phyloP scores from a whole-genome alignment of 2,797 vertebrate genomes.

The Acanthurus leucopareius region DNA sequence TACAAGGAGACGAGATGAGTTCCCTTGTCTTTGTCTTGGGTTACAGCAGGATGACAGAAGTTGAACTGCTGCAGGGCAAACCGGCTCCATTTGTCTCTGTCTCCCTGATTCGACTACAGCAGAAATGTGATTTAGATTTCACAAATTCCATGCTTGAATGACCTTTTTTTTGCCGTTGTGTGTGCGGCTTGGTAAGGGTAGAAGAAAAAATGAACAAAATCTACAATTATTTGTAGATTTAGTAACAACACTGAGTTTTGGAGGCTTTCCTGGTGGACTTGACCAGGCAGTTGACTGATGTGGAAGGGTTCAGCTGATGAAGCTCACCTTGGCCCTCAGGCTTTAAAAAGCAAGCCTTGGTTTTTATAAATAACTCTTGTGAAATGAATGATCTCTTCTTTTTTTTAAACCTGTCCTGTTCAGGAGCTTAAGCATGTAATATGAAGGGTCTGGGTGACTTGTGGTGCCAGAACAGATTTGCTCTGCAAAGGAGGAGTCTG shows the following conservation, averaged over 20 bases:
- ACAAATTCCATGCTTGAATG: constrained; percentile 19
- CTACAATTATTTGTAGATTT: constrained; percentile 2
- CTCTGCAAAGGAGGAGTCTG: no score
- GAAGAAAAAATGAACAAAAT: background rate
- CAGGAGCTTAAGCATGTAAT: no score
- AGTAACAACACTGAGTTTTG: background rate
- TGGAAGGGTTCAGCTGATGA: background rate
- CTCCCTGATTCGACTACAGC: constrained; percentile 26
- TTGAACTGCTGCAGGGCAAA: constrained; percentile 57
- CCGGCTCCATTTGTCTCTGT: constrained; percentile 59
- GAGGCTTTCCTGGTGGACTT: background rate
- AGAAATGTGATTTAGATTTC: constrained; percentile 51
- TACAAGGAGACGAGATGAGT: constrained; percentile 64
- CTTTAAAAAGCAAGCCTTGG: background rate
- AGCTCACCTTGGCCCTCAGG: background rate
- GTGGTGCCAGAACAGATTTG: no score
- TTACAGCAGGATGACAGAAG: constrained; percentile 65
- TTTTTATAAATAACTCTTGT: background rate
- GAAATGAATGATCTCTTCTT: background rate
- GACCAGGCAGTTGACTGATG: background rate
- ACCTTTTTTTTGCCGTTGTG: background rate
- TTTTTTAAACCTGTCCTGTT: no score
- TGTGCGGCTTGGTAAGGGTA: background rate
- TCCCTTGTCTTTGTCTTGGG: constrained; percentile 67
- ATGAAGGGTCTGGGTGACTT: no score